Conservation (phyloP, 2,797 vertebrate genomes). For the Poliocrania exsul region DNA sequence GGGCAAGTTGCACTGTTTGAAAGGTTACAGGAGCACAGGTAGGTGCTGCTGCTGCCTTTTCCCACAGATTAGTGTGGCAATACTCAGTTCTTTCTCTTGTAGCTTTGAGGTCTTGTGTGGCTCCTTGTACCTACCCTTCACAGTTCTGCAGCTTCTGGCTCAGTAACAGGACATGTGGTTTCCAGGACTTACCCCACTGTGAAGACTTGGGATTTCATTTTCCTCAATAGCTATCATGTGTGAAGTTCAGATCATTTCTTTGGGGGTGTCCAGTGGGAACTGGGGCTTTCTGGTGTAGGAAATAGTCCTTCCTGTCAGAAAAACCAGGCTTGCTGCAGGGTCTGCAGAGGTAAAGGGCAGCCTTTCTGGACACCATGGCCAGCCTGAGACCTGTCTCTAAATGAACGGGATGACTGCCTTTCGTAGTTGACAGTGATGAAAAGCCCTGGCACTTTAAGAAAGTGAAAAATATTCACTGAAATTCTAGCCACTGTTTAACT, state of each 20-base stretch:
- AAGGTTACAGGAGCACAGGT: not conserved
- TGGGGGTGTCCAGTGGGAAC: not conserved
- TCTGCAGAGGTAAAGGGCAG: not conserved
- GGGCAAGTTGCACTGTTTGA: not conserved
- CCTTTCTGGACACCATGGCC: not conserved
- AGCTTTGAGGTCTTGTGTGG: rapidly evolving
- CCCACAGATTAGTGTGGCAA: not conserved
- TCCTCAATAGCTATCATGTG: rapidly evolving
- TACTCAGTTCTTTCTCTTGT: not conserved
- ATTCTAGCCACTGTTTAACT: not conserved
- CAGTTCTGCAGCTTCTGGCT: not conserved
- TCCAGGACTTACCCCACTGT: not conserved
- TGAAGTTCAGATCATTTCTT: rapidly evolving
- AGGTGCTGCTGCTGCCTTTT: not conserved
- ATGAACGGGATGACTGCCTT: not conserved
- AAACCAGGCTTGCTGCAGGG: not conserved
- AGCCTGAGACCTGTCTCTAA: not conserved
- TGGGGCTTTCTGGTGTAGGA: not conserved
- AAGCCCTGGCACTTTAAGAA: not conserved
- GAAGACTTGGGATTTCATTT: not conserved
- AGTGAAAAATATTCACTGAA: not conserved
- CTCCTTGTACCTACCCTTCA: not conserved
- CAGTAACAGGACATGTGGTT: rapidly evolving
- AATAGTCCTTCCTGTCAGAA: not conserved
- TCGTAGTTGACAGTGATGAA: not conserved